Evolutionary conservation across 2,797 vertebrate genomes (phyloP).

Genomic region (Acipenser oxyrinchus): DNA sequence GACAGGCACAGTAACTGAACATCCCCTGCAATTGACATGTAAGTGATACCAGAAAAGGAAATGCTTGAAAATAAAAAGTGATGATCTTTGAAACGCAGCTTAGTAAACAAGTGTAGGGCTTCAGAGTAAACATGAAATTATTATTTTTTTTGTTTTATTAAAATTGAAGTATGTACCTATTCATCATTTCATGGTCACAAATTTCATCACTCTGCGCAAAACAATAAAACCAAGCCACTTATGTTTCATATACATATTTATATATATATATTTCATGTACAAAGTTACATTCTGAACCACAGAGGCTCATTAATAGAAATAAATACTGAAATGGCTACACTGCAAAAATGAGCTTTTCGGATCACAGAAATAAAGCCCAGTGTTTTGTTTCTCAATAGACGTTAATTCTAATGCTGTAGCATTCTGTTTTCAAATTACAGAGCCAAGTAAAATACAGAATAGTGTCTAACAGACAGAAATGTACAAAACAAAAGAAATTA

Average conservation of each 20-base stretch:
- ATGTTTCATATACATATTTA: conserved; percentile 84
- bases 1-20: conserved; percentile 5
- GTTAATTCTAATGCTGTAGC: conserved; percentile 56
- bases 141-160: conserved; percentile 2
- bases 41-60: conserved; percentile 5
- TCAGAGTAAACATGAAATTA: conserved; percentile 17
- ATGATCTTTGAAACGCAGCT: conserved; percentile 44
- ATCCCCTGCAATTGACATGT: not conserved
- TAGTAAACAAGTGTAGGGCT: conserved; percentile 28
- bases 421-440: conserved; percentile 54
- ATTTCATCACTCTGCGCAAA: conserved; percentile 19
- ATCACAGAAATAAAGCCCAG: conserved; percentile 57
- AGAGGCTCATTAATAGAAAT: conserved; percentile 89
- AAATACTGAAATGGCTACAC: conserved; percentile 94
- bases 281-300: conserved; percentile 97
- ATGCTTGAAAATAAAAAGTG: conserved; percentile 10
- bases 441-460: conserved; percentile 62
- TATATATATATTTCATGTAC: conserved; percentile 89
- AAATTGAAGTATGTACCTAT: conserved; percentile 1
- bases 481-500: conserved; percentile 43
- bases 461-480: conserved; percentile 53
- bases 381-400: conserved; percentile 48
- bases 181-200: not conserved
- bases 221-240: conserved; percentile 39
- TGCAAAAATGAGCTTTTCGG: conserved; percentile 58